Evolutionary conservation across 2,113 vertebrate species (phyloP).

Genomic region (Falcunculus frontatus): DNA sequence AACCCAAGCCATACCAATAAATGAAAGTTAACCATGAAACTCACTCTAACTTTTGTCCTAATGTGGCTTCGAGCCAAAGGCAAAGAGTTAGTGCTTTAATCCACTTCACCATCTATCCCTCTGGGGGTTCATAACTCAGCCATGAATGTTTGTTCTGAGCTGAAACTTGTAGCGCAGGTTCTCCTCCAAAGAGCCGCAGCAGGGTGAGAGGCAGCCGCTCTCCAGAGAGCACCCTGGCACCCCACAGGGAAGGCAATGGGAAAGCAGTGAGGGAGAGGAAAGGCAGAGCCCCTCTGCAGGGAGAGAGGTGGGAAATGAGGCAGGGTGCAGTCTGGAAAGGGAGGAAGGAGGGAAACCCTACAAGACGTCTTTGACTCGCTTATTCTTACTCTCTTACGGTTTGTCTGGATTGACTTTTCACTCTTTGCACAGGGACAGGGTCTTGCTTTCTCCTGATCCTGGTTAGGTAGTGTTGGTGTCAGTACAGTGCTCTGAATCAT

Average conservation of each 20-base stretch:
- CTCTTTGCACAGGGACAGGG: no score
- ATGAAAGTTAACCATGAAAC: not conserved
- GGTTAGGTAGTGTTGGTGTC: not conserved
- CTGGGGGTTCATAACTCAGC: slow-evolving; percentile 56
- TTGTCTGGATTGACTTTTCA: not conserved
- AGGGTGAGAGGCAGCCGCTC: not conserved
- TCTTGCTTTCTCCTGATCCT: not conserved
- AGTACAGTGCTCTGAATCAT: not conserved
- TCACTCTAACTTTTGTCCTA: slow-evolving; percentile 12
- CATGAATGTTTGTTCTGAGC: slow-evolving; percentile 60
- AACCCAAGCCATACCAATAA: not conserved
- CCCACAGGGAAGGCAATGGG: accelerated
- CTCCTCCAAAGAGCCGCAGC: not conserved
- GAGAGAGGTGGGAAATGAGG: not conserved
- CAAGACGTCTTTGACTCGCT: not conserved
- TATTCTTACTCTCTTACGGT: not conserved
- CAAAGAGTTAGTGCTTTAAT: slow-evolving; percentile 24
- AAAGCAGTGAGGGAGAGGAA: not conserved
- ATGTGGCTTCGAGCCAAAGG: slow-evolving; percentile 6
- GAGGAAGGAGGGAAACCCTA: not conserved
- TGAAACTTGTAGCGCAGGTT: slow-evolving; percentile 60
- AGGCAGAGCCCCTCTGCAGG: not conserved
- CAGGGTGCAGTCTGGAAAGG: not conserved
- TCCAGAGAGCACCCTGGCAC: not conserved
- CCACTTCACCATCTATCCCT: slow-evolving; percentile 33